Conservation (phyloP, 2,797 vertebrate species). For the Neosilurus mollespiculum region DNA sequence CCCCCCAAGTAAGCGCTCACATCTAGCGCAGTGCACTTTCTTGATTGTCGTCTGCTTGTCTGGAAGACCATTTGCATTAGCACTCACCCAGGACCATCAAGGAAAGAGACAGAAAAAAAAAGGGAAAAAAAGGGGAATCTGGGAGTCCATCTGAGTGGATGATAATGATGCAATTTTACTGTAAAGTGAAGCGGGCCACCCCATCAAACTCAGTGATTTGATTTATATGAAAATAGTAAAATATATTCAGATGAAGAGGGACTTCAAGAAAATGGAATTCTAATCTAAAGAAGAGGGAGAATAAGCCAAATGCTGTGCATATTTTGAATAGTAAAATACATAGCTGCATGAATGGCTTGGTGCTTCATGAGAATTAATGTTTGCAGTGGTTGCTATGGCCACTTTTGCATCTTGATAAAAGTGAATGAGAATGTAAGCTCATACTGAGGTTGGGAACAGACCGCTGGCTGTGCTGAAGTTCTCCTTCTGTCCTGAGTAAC, state of each 20-base stretch:
- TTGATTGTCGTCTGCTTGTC: conserved; percentile 52
- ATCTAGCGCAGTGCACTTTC: conserved; percentile 31
- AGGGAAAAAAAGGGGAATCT: conserved; percentile 20
- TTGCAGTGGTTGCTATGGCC: not conserved
- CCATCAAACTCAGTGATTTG: conserved; percentile 61
- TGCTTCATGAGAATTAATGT: not conserved
- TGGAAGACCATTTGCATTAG: conserved; percentile 62
- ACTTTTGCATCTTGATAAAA: conserved; percentile 8
- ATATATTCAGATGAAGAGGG: conserved; percentile 70
- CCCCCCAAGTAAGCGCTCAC: conserved; percentile 53
- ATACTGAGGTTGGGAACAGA: conserved; percentile 5
- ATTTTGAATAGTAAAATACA: conserved; percentile 23
- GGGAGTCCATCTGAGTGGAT: conserved; percentile 36
- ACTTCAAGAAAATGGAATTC: conserved; percentile 71
- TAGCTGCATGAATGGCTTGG: not conserved
- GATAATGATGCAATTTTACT: conserved; percentile 66
- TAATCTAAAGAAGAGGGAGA: conserved; percentile 63
- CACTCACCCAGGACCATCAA: conserved; percentile 50
- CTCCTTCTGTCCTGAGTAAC: conserved; percentile 7
- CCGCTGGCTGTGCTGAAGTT: conserved; percentile 21
- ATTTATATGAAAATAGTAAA: conserved; percentile 69
- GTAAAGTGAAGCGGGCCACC: conserved; percentile 61
- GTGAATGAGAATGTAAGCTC: conserved; percentile 5
- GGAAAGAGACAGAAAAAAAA: conserved; percentile 22
- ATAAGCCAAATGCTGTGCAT: conserved; percentile 55